Conservation (phyloP, 2,113 vertebrate genomes). For the Theropithecus gelada region DNA sequence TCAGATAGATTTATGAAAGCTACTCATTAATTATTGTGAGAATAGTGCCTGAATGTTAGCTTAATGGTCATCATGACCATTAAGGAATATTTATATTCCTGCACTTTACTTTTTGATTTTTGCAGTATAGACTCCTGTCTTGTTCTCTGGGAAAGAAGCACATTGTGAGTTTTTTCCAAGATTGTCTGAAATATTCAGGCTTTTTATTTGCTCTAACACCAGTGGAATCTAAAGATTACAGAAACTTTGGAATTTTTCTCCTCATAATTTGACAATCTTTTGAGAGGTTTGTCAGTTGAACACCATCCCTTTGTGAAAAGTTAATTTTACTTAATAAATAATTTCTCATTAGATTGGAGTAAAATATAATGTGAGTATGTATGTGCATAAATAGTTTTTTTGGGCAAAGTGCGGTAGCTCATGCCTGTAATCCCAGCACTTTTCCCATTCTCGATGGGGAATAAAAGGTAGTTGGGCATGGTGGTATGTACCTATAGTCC, state of each 20-base stretch:
- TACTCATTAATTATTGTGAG: neutral
- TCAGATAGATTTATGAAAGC: neutral
- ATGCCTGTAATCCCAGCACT: no score
- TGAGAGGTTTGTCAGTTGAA: neutral
- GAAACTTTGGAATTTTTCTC: neutral
- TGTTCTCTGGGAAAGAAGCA: neutral
- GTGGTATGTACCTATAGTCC: no score
- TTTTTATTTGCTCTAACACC: neutral
- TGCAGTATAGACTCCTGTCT: neutral
- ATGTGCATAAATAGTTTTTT: neutral
- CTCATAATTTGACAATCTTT: neutral
- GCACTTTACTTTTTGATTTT: neutral
- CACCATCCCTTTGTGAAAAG: neutral
- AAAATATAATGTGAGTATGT: neutral
- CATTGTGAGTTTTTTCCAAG: neutral
- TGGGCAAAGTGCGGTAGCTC: no score
- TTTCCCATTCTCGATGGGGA: no score
- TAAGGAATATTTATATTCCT: neutral
- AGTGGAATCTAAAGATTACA: neutral
- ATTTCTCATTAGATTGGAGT: neutral
- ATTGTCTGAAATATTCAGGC: neutral
- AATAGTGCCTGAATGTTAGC: neutral
- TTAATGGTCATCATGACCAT: neutral
- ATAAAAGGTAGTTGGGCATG: no score
- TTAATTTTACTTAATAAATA: constrained; percentile 24